Evolutionary conservation across 92 coral and sea anemone genomes (phyloP), one percentile per base, ranked within the genome.

Genomic region (Epizoanthus scotinus): DNA sequence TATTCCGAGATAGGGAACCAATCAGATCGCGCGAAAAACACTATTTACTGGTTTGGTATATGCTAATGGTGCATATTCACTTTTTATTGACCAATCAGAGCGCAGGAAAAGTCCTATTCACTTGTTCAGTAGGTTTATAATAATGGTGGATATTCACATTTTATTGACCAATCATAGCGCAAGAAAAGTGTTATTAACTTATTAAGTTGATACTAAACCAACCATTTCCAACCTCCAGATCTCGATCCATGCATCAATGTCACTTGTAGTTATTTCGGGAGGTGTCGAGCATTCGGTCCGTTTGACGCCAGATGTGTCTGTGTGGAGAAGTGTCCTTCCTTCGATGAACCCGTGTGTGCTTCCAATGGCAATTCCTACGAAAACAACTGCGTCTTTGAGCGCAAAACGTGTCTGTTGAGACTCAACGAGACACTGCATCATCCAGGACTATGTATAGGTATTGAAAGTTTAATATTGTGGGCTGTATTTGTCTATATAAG

Each of bases 221-320:
- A 19, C 28, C 61, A 2, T 17, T 6, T 2, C 8, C 6, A 0
- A 8, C 7, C 64, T 6, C 50, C 24, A 72, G 78, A 29, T 27
- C 78, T 72, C 1, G 34, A 72, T 18, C 78, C 78, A 5, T 72
- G 78, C 20, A 36, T 27, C 63, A 53, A 53, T 28, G 78, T 72
- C 62, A 27, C 28, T 1, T 72, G 78, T 27, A 28, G 18, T 22
- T 53, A 53, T 50, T 28, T 52, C 20, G 78, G 50, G 20, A 26
- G 28, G 10, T 72, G 78, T 64, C 53, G 56, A 29, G 27, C 78
- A 5, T 49, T 72, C 25, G 78, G 78, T 54, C 78, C 78, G 63
- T n/a, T n/a, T n/a, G n/a, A n/a, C n/a, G n/a, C n/a, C n/a, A n/a
- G n/a, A n/a, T n/a, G n/a, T n/a, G n/a, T n/a, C n/a, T n/a, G n/a